phyloP scores from a whole-genome alignment of 2,797 vertebrate species.

The Pogoniulus pusillus region DNA sequence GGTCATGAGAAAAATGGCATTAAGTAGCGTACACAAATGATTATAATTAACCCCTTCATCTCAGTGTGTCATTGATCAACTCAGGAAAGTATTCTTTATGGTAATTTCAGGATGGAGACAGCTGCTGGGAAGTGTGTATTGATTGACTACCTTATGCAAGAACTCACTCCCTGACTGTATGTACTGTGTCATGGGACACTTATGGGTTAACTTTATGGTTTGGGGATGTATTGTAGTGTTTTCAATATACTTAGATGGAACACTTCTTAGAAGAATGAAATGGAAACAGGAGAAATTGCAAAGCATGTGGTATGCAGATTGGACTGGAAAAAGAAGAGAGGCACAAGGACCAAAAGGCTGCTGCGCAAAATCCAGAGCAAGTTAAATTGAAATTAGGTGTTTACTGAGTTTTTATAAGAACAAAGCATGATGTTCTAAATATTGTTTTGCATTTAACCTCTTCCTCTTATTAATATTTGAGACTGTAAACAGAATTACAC shows the following conservation, averaged over 20 bases:
- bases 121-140: not conserved
- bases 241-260: slow-evolving; percentile 56
- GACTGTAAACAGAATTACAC: not conserved
- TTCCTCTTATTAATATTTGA: not conserved
- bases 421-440: not conserved
- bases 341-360: slow-evolving; percentile 46
- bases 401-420: slow-evolving; percentile 4
- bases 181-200: not conserved
- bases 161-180: not conserved
- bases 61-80: not conserved
- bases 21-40: not conserved
- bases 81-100: not conserved
- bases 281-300: slow-evolving; percentile 49
- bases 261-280: slow-evolving; percentile 60
- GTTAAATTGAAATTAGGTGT: slow-evolving; percentile 44
- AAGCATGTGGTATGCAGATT: slow-evolving; percentile 27
- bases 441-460: not conserved
- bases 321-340: slow-evolving; percentile 27
- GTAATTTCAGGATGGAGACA: not conserved
- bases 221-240: slow-evolving; percentile 49
- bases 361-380: slow-evolving; percentile 27
- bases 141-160: not conserved
- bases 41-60: not conserved
- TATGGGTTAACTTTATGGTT: slow-evolving; percentile 60
- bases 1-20: not conserved